Percentiles rank a stretch among this genome's conserved stretches.
phyloP scores from a whole-genome alignment of 2,888 invertebrate genomes.

The Parnassius mnemosyne region DNA sequence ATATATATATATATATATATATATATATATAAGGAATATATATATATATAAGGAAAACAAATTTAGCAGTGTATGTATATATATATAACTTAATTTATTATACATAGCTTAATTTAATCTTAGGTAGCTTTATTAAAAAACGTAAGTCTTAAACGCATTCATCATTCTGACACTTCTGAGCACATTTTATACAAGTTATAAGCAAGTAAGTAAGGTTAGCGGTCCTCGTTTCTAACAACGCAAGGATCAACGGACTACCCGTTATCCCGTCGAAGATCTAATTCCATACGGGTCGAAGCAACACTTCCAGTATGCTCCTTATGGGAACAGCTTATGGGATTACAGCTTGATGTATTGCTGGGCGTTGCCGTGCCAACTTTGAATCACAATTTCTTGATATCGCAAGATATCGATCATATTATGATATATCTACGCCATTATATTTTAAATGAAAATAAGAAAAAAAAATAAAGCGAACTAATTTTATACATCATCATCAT shows the following conservation, averaged over 20 bases:
- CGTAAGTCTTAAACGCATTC: background rate
- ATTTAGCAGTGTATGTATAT: too few relatives aligned
- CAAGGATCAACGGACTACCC: conserved; percentile 18
- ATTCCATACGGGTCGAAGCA: conserved; percentile 15
- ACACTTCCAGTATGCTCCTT: conserved; percentile 5
- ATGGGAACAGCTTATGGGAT: conserved; percentile 17
- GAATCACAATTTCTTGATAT: background rate
- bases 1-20: too few relatives aligned
- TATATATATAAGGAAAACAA: too few relatives aligned
- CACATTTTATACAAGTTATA: too few relatives aligned
- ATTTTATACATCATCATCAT: too few relatives aligned
- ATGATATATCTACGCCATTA: too few relatives aligned
- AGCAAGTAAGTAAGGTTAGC: background rate
- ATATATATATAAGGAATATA: too few relatives aligned
- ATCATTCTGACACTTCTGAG: background rate
- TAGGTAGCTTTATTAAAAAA: too few relatives aligned
- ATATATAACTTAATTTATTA: too few relatives aligned
- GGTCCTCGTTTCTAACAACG: conserved; percentile 7
- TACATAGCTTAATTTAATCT: too few relatives aligned
- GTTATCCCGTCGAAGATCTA: conserved; percentile 19
- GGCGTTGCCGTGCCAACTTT: background rate
- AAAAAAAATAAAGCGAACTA: too few relatives aligned
- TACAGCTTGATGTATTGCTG: conserved; percentile 1
- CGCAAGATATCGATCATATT: background rate
- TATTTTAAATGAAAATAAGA: too few relatives aligned